A percentile compares a stretch with the other conserved stretches of the same genome.
phyloP scores from a whole-genome alignment of 2,888 invertebrate genomes.

The Lepeophtheirus nordmannii region DNA sequence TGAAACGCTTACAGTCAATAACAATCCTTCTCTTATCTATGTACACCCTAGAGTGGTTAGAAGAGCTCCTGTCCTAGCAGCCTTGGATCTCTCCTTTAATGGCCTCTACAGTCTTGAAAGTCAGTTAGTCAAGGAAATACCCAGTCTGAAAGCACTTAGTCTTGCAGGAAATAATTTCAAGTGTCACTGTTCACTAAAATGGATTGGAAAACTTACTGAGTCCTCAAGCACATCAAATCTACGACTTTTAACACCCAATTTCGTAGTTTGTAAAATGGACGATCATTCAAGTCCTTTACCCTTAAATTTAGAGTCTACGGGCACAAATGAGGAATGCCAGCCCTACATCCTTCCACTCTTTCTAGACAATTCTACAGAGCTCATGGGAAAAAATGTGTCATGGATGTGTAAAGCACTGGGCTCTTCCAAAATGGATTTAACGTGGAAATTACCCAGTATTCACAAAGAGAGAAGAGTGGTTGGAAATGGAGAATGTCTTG shows the following conservation, averaged over 20 bases:
- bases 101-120: constrained; percentile 28
- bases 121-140: constrained; percentile 26
- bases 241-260: constrained; percentile 9
- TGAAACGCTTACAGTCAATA: constrained; percentile 27
- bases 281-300: constrained; percentile 19
- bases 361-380: constrained; percentile 26
- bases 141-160: constrained; percentile 26
- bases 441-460: constrained; percentile 27
- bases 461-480: not conserved
- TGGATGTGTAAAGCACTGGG: constrained; percentile 29
- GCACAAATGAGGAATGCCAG: constrained; percentile 27
- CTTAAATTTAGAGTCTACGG: not conserved
- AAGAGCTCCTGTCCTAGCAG: constrained; percentile 27
- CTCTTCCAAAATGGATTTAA: constrained; percentile 27
- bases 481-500: constrained; percentile 26
- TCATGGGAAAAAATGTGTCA: constrained; percentile 28
- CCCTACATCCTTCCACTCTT: constrained; percentile 30
- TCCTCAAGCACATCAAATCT: constrained; percentile 25
- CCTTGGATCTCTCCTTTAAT: constrained; percentile 29
- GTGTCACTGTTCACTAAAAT: constrained; percentile 30
- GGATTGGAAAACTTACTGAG: constrained; percentile 27
- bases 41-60: constrained; percentile 28
- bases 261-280: constrained; percentile 8
- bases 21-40: constrained; percentile 28
- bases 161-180: constrained; percentile 29